A percentile compares a stretch with the other conserved stretches of the same genome.
Conservation (phyloP, 1,140 invertebrate species). For the Epicauta chinensis region DNA sequence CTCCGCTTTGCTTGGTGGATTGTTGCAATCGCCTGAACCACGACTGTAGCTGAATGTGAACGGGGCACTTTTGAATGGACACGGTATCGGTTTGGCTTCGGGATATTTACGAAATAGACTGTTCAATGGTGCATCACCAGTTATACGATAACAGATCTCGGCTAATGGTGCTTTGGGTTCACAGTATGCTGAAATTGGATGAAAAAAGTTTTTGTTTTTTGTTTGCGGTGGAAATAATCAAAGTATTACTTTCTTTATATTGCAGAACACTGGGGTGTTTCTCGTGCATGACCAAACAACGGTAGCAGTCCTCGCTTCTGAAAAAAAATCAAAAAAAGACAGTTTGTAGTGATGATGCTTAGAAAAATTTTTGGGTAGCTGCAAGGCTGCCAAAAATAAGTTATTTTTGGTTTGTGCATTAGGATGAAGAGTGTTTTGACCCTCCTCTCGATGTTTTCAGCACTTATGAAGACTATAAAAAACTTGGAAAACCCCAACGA, state of each 20-base stretch:
- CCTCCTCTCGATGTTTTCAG: too few relatives aligned
- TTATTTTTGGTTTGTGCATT: too few relatives aligned
- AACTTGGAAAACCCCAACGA: too few relatives aligned
- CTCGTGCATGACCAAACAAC: slow-evolving; percentile 64
- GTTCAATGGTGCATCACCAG: slow-evolving; percentile 63
- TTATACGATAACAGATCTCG: slow-evolving; percentile 58
- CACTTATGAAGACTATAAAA: too few relatives aligned
- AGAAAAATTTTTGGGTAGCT: too few relatives aligned
- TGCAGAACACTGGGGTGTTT: slow-evolving; percentile 65
- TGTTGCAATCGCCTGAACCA: slow-evolving; percentile 67
- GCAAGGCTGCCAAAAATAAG: too few relatives aligned
- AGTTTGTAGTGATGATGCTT: too few relatives aligned
- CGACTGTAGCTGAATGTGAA: slow-evolving; percentile 71
- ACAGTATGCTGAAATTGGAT: slow-evolving; percentile 50
- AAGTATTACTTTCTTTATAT: slow-evolving; percentile 74
- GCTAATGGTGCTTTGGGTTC: slow-evolving; percentile 47
- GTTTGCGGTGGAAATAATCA: too few relatives aligned
- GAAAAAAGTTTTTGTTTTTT: slow-evolving; percentile 29
- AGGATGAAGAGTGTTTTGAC: too few relatives aligned
- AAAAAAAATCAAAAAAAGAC: slow-evolving; percentile 35
- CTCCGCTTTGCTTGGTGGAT: slow-evolving; percentile 70
- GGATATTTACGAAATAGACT: slow-evolving; percentile 68
- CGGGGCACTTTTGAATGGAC: slow-evolving; percentile 67
- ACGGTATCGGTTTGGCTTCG: slow-evolving; percentile 56
- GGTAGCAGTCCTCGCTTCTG: slow-evolving; percentile 50